phyloP scores from a whole-genome alignment of 1,140 invertebrate genomes.

The Drosophila pseudoobscura region DNA sequence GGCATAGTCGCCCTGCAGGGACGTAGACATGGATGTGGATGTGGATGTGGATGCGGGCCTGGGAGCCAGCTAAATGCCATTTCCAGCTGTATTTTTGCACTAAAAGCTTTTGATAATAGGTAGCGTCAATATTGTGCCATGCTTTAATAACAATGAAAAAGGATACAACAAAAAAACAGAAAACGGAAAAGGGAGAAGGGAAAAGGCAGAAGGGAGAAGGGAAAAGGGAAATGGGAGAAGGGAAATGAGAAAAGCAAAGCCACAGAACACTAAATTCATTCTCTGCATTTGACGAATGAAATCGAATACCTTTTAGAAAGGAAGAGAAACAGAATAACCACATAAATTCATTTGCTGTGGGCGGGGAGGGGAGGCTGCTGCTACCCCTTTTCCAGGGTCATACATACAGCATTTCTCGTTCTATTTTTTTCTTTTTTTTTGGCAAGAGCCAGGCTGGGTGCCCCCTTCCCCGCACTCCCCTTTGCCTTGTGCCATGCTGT shows the following conservation, averaged over 20 bases:
- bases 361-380: conserved; percentile 1
- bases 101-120: conserved; percentile 78
- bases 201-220: conserved; percentile 37
- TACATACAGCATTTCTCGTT: conserved; percentile 4
- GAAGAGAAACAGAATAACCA: conserved; percentile 46
- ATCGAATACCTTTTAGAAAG: conserved; percentile 55
- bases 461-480: not conserved
- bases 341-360: conserved; percentile 68
- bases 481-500: conserved; percentile 13
- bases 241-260: conserved; percentile 31
- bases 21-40: conserved; percentile 1
- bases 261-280: conserved; percentile 54
- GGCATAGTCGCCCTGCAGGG: not conserved
- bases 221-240: conserved; percentile 42
- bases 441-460: conserved; percentile 17
- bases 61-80: conserved; percentile 43
- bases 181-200: conserved; percentile 39
- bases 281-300: conserved; percentile 67
- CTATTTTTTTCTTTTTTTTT: conserved; percentile 5
- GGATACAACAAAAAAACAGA: conserved; percentile 7
- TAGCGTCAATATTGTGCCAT: conserved; percentile 68
- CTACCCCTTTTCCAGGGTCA: conserved; percentile 64
- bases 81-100: conserved; percentile 57
- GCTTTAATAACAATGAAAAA: conserved; percentile 56
- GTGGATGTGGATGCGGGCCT: not conserved